Conservation (phyloP, 2,888 invertebrate species). For the Digitonthophagus gazella region DNA sequence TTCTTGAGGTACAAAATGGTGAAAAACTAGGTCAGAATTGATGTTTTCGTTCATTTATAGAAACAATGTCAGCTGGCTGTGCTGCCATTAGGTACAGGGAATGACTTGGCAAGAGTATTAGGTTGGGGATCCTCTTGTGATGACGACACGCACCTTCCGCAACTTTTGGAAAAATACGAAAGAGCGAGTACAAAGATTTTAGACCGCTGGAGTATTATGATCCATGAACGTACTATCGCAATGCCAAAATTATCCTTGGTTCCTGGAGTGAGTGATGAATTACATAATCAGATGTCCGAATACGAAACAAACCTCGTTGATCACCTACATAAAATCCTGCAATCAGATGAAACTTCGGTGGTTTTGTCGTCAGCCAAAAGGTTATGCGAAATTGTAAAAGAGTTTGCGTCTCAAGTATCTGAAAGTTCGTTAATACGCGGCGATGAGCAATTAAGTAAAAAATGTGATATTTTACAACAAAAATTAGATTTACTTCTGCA, state of each 20-base stretch:
- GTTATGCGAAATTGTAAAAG: slow-evolving; percentile 78
- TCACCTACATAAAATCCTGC: slow-evolving; percentile 83
- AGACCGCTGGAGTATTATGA: slow-evolving; percentile 97
- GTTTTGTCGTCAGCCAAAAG: slow-evolving; percentile 65
- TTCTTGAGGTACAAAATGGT: no score
- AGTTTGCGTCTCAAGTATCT: slow-evolving; percentile 64
- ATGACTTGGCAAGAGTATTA: slow-evolving; percentile 90
- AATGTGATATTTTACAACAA: slow-evolving; percentile 72
- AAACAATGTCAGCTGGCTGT: slow-evolving; percentile 94
- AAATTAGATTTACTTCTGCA: slow-evolving; percentile 73
- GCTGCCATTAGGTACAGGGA: slow-evolving; percentile 92
- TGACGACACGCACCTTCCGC: slow-evolving; percentile 90
- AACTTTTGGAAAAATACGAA: slow-evolving; percentile 90
- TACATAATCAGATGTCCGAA: slow-evolving; percentile 62
- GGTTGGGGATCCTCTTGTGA: slow-evolving; percentile 98
- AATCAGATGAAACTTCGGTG: slow-evolving; percentile 72
- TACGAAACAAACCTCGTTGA: slow-evolving; percentile 76
- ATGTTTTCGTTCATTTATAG: slow-evolving; percentile 51
- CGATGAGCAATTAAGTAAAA: slow-evolving; percentile 62
- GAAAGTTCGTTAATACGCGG: slow-evolving; percentile 58
- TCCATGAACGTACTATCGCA: slow-evolving; percentile 75
- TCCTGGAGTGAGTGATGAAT: slow-evolving; percentile 52
- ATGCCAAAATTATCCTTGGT: slow-evolving; percentile 56
- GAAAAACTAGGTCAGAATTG: background rate
- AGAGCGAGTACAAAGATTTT: slow-evolving; percentile 97